Base-by-base conservation (phyloP, 2,888 invertebrate species). In the Boloria selene region DNA sequence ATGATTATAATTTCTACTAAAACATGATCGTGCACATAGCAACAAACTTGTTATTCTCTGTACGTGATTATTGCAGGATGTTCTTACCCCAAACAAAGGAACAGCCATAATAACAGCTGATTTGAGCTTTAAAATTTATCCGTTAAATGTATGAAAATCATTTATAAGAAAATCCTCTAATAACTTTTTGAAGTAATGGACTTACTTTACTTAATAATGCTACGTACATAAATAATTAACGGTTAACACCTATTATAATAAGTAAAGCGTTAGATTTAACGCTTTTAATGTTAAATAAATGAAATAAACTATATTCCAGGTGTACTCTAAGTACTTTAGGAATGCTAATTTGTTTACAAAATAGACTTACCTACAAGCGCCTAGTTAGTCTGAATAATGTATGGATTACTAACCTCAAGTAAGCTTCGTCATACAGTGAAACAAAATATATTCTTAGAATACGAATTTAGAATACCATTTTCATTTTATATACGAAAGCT, bases 1-100 rank as follows among this genome's bases (percentile, higher is more conserved):
- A 81, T 80, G 75, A 76, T 74, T 77, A 76, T 74, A 78, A 73
- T 76, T 64, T 77, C 73, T 70, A 75, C 70, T 67, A 72, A 72
- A 74, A 72, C 73, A 71, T 71, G 70, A 72, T 72, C 68, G 70
- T 72, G 72, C 71, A 71, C 71, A 73, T 71, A 72, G 61, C 71
- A 70, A 69, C 68, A 70, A 70, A 59, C 60, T 61, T 65, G 58
- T 64, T 52, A 61, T 47, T 52, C 45, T 17, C 56, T 44, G 67
- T 62, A 66, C 59, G 65, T 64, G 65, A 69, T 68, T 62, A 64
- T 69, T 64, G 64, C 68, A 61, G 13, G 51, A 22, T 58, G 44
- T 58, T 64, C 56, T 56, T 42, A 50, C 42, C 26, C 44, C 26
- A 50, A 64, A 44, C 56, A 31, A 64, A 64, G 51, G 44, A 55